Evolutionary conservation across 1,140 invertebrate species (phyloP).

Genomic region (Arion vulgaris): DNA sequence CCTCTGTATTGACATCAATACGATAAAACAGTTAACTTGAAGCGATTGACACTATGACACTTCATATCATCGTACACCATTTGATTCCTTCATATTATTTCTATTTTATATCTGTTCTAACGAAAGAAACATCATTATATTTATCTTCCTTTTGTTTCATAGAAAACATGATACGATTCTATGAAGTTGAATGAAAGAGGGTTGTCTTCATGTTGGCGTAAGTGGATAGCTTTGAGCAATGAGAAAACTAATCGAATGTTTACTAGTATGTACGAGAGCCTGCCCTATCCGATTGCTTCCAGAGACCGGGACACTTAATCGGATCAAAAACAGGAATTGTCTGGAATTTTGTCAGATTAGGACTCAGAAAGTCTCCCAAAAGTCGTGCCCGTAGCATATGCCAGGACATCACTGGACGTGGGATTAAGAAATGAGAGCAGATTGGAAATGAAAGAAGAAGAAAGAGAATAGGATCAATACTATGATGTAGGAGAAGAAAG

Average conservation of each 20-base stretch:
- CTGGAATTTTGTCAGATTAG: constrained; percentile 2
- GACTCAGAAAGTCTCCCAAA: neutral
- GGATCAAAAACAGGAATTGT: constrained; percentile 34
- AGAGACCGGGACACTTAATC: neutral
- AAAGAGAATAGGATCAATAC: neutral
- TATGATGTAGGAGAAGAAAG: too few relatives aligned
- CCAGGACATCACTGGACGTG: constrained; percentile 17
- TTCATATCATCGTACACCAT: neutral
- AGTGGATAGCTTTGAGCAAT: neutral
- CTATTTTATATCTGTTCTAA: neutral
- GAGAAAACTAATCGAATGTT: neutral
- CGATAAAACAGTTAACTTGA: neutral
- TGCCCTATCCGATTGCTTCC: neutral
- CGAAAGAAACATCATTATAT: neutral
- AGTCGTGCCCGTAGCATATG: constrained; percentile 2
- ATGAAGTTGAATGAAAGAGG: neutral
- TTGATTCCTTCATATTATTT: neutral
- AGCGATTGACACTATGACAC: neutral
- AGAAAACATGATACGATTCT: neutral
- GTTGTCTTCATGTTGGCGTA: neutral
- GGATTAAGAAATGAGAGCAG: neutral
- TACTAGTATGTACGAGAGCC: neutral
- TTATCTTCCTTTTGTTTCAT: neutral
- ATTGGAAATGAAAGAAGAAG: neutral
- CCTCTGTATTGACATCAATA: neutral